Base-by-base conservation (phyloP, 2,113 vertebrate genomes). In the Sturnira hondurensis region DNA sequence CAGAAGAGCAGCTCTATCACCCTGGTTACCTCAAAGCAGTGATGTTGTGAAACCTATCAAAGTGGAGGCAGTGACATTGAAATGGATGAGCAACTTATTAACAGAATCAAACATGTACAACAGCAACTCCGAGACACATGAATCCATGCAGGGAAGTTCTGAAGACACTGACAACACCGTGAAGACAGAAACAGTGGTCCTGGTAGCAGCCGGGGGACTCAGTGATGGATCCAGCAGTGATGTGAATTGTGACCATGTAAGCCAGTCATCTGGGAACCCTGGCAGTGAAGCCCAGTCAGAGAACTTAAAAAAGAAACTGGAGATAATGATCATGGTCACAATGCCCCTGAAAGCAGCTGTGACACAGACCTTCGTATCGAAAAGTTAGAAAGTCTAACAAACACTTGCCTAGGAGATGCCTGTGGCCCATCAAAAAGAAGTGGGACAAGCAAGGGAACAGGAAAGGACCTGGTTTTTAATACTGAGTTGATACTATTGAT, bases 101-200 rank as follows among this genome's bases (percentile, higher is more conserved):
- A 98, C 50, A 98, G 99, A 96, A 98, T 99, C 86, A 99, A 99
- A 97, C 99, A 99, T 14, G 99, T 98, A 50, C 99, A 99, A 94
- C 99, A 99, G 96, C 98, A 99, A 85, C 99, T 99, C 43, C 99
- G 99, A 0, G 99, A 99, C 97, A 99, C 99, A 99, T 99, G 99
- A 99, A 97, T 99, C 99, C 50, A 99, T 99, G 99, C 99, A 99
- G 97, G 99, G 99, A 97, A 99, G 99, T 98, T 99, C 99, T 2
- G 99, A 99, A 24, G 99, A 99, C 98, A 99, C 99, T 50, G 99
- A 99, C 22, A 99, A 99, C 98, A 99, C 99, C 26, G 99, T 33
- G 99, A 99, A 98, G 99, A 99, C 92, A 99, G 99, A 97, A 99
- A 99, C 97, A 99, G 99, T 10, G 99, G 99, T 33, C 99, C 99